Evolutionary conservation across 1,140 invertebrate species (phyloP), one percentile per base, ranked within the genome.

Genomic region (Dreissena rostriformis): DNA sequence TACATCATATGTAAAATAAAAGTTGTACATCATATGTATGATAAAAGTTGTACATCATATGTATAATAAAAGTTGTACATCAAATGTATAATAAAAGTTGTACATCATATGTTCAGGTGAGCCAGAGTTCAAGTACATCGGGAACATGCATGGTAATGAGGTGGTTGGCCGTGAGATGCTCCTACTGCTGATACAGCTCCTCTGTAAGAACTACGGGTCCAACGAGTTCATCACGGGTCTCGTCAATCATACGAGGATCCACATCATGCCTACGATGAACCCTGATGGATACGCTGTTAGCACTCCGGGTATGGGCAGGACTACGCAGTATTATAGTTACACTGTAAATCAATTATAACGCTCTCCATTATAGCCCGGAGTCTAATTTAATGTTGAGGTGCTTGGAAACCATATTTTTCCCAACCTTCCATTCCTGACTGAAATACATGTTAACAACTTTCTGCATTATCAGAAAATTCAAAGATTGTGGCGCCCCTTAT

Each of bases 61-160:
- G 4, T 39, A 39, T 8, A n/a, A 39, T 39, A 8, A 5, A 39
- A 39, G 39, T 39, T 39, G n/a, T n/a, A n/a, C n/a, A n/a, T n/a
- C n/a, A n/a, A 28, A 73, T 29, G 14, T 39, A n/a, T 15, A 15
- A 8, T 68, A 11, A 2, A 57, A 14, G 53, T n/a, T 61, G 17
- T 61, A 12, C 57, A n/a, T 29, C 76, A 29, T 5, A 77, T n/a
- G 74, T 89, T 11, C 72, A 93, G 91, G 92, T 39, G 91, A 93
- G 76, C 92, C 93, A 26, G 92, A 93, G 82, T 93, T 98, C 90
- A 98, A 98, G 93, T 98, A 97, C 92, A 95, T 98, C 70, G 97
- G 95, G 26, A 98, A 98, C 93, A 98, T 98, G 96, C 97, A 98
- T 91, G 97, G 97, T 52, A 98, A 98, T 93, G 97, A 98, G 93